phyloP scores from a whole-genome alignment of 2,113 vertebrate genomes.

The Myiagra hebetior region DNA sequence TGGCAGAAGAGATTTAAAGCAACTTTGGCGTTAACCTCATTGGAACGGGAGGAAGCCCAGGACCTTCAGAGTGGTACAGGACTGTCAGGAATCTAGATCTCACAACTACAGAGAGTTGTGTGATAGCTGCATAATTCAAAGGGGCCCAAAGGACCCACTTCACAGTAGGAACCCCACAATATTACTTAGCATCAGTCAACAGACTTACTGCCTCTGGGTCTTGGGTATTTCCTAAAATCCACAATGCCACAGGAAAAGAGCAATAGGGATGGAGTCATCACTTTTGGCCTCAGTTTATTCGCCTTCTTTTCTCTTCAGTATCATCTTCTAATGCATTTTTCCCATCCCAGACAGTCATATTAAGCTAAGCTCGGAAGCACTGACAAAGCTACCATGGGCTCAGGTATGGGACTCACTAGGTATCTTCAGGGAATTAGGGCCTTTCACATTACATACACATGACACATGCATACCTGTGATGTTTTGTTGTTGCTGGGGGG shows the following conservation, averaged over 20 bases:
- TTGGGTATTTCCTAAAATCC: not conserved
- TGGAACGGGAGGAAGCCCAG: not conserved
- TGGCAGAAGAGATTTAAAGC: not conserved
- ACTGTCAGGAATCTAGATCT: not conserved
- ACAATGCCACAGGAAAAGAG: not conserved
- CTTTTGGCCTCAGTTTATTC: not conserved
- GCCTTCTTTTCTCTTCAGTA: not conserved
- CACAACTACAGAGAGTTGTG: accelerated
- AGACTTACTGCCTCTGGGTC: not conserved
- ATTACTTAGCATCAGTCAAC: not conserved
- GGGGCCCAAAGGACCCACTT: not conserved
- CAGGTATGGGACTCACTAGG: not conserved
- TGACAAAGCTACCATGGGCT: not conserved
- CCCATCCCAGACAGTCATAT: not conserved
- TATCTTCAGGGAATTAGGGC: not conserved
- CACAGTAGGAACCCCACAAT: not conserved
- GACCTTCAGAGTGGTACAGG: not conserved
- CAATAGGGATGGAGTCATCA: not conserved
- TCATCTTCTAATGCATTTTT: not conserved
- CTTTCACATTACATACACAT: not conserved
- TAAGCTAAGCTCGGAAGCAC: not conserved
- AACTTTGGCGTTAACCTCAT: not conserved
- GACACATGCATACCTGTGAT: not conserved
- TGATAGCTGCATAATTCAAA: not conserved
- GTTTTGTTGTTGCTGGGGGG: not conserved